These are phyloP conservation scores for Varanus komodoensis DNA, from an alignment of 2,113 vertebrate genomes.

Conservation along the genomic window DNA sequence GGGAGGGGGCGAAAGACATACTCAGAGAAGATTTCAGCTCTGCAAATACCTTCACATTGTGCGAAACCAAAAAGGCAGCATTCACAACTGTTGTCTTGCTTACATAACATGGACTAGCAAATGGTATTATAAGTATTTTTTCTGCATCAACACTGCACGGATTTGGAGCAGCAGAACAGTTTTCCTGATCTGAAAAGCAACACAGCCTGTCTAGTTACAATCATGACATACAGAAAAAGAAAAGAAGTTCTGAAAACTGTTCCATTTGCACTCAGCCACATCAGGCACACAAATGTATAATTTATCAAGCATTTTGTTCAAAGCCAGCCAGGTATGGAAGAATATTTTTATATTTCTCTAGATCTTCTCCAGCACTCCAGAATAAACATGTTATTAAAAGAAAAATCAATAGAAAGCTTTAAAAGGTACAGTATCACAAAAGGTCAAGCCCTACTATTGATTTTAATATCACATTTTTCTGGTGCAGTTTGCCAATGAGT, in stretches of 20 bases:
- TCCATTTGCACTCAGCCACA: background rate
- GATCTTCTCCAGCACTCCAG: constrained; percentile 71
- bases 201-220: background rate
- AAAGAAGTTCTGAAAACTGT: background rate
- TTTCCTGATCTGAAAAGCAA: constrained; percentile 25
- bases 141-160: background rate
- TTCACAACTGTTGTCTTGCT: background rate
- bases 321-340: constrained; percentile 48
- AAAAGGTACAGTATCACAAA: constrained; percentile 75
- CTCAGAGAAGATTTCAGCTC: background rate
- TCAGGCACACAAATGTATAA: constrained; percentile 30
- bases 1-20: too few species aligned
- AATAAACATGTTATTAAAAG: constrained; percentile 83
- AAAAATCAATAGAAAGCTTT: constrained; percentile 79
- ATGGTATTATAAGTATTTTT: constrained; percentile 30
- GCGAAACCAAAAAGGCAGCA: background rate
- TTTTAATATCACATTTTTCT: constrained; percentile 77
- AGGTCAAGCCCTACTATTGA: constrained; percentile 79
- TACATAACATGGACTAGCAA: background rate
- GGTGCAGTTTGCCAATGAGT: constrained; percentile 76
- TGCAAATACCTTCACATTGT: background rate
- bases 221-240: background rate
- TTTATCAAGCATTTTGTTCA: constrained; percentile 41
- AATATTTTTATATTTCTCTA: constrained; percentile 61
- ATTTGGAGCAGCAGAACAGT: background rate